Percentiles rank a stretch among this genome's conserved stretches.
Conservation (phyloP, 2,113 vertebrate species). For the Hippocampus comes region DNA sequence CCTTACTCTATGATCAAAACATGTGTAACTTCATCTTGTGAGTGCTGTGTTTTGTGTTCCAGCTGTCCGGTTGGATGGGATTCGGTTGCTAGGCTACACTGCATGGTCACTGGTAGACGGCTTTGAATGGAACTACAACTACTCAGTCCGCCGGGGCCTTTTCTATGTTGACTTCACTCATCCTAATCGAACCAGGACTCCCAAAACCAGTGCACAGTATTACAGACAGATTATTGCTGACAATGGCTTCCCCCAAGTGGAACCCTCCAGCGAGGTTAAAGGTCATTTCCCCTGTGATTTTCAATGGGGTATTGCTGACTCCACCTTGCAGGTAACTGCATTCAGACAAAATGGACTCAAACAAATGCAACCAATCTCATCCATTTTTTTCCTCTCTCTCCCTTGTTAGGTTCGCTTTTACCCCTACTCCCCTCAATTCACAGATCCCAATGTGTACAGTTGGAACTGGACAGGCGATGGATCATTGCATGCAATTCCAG, state of each 20-base stretch:
- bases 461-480: constrained; percentile 90
- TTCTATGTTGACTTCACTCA: constrained; percentile 86
- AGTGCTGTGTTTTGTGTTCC: constrained; percentile 16
- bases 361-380: background rate
- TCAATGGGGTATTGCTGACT: constrained; percentile 90
- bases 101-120: constrained; percentile 93
- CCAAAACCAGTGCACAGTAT: constrained; percentile 87
- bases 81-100: constrained; percentile 86
- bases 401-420: constrained; percentile 76
- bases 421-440: constrained; percentile 90
- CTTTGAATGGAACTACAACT: constrained; percentile 90
- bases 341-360: background rate
- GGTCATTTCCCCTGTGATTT: constrained; percentile 88
- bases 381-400: constrained; percentile 20
- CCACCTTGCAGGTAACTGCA: constrained; percentile 80
- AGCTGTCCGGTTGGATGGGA: constrained; percentile 82
- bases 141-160: constrained; percentile 81
- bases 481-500: constrained; percentile 74
- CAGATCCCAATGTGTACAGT: constrained; percentile 82
- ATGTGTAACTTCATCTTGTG: background rate
- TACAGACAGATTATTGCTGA: constrained; percentile 80
- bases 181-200: constrained; percentile 74
- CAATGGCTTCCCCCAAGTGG: constrained; percentile 78
- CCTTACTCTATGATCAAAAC: background rate
- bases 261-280: constrained; percentile 59